Conservation (phyloP, 2,888 invertebrate genomes). For the Hyposoter didymator region DNA sequence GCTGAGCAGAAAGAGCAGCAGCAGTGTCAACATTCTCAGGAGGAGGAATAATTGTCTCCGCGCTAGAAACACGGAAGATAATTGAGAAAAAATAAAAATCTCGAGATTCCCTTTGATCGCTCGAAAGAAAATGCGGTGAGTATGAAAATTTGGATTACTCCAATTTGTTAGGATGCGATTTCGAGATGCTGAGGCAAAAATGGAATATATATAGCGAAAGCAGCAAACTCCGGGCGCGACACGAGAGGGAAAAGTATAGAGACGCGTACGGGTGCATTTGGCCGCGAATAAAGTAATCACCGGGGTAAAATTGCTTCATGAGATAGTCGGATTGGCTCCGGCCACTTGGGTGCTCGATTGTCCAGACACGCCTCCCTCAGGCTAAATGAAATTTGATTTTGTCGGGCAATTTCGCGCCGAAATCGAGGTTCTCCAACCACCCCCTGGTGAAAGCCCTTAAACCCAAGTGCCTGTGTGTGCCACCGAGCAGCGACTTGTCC, state of each 20-base stretch:
- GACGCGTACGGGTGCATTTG: conserved; percentile 57
- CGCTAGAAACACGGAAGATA: background rate
- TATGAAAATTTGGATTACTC: background rate
- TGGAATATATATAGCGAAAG: background rate
- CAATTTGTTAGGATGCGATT: background rate
- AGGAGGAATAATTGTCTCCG: background rate
- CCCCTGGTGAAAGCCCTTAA: conserved; percentile 31
- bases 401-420: conserved; percentile 83
- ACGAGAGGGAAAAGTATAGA: conserved; percentile 36
- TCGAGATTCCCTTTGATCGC: background rate
- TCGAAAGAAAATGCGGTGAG: conserved; percentile 8
- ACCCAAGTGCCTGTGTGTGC: conserved; percentile 40
- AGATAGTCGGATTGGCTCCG: conserved; percentile 81
- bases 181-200: background rate
- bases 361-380: conserved; percentile 83
- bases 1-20: background rate
- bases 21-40: background rate
- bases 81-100: background rate
- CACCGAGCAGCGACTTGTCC: background rate
- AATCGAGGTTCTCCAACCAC: conserved; percentile 78
- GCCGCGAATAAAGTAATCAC: conserved; percentile 82
- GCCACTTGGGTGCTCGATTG: conserved; percentile 83
- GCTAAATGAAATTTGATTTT: conserved; percentile 84
- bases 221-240: conserved; percentile 4
- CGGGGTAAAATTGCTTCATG: conserved; percentile 82